phyloP scores from a whole-genome alignment of 1,140 invertebrate species.

The Rhyacophila brunnea region DNA sequence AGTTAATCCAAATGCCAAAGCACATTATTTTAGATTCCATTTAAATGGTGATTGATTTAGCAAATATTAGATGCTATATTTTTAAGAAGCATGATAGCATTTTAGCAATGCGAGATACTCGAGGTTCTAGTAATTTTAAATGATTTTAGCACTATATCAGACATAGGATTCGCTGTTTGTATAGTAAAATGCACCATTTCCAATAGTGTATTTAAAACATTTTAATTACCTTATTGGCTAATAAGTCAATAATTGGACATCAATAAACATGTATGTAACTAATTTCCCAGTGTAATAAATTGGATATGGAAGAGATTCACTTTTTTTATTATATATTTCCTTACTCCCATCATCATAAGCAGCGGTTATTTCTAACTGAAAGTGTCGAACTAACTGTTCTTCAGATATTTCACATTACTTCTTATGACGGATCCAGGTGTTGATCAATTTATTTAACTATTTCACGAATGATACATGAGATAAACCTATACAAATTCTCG shows the following conservation, averaged over 20 bases:
- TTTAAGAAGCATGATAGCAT: too few species aligned
- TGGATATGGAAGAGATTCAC: slow-evolving; percentile 19
- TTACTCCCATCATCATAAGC: too few species aligned
- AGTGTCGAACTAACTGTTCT: too few species aligned
- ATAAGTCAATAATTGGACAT: slow-evolving; percentile 2
- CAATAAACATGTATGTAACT: slow-evolving; percentile 9
- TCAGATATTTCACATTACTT: too few species aligned
- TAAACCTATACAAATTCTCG: too few species aligned
- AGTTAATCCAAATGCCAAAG: slow-evolving; percentile 35
- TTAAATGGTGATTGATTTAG: slow-evolving; percentile 22
- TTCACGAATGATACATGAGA: too few species aligned
- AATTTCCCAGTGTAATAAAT: slow-evolving; percentile 26
- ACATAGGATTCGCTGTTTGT: background rate
- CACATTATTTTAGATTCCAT: slow-evolving; percentile 33
- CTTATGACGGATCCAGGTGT: too few species aligned
- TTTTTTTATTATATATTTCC: slow-evolving; percentile 9
- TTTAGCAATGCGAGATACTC: too few species aligned
- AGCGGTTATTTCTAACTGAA: too few species aligned
- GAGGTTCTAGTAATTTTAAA: too few species aligned
- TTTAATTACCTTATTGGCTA: slow-evolving; percentile 14
- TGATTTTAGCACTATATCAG: too few species aligned
- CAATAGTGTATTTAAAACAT: slow-evolving; percentile 20
- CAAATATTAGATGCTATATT: background rate
- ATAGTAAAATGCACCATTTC: slow-evolving; percentile 23
- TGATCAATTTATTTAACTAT: too few species aligned